A percentile compares a stretch with the other conserved stretches of the same genome.
Conservation (phyloP, 2,888 invertebrate genomes). For the Apamea monoglypha region DNA sequence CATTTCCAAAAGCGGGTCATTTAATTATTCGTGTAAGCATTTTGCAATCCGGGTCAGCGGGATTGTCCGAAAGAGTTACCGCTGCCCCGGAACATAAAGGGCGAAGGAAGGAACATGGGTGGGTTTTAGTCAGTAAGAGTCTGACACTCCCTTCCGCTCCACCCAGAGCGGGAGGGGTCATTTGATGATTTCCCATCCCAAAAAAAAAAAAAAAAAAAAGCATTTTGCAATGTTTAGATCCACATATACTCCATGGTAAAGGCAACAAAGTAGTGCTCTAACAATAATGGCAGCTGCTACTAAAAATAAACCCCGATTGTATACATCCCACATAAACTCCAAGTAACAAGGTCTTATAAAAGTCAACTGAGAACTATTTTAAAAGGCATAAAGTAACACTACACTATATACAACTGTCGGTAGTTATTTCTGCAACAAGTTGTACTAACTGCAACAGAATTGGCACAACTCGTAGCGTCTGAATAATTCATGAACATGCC, state of each 20-base stretch:
- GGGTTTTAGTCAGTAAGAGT: no score
- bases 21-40: background rate
- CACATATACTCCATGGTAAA: background rate
- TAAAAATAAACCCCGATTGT: constrained; percentile 14
- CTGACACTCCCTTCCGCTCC: no score
- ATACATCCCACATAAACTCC: constrained; percentile 40
- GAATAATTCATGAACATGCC: constrained; percentile 62
- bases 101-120: no score
- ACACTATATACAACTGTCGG: constrained; percentile 56
- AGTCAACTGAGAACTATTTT: constrained; percentile 62
- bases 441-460: constrained; percentile 65
- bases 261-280: background rate
- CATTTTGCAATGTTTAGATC: background rate
- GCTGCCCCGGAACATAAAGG: no score
- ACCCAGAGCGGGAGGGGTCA: no score
- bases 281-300: constrained; percentile 3
- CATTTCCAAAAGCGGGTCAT: background rate
- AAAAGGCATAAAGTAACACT: constrained; percentile 62
- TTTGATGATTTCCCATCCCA: no score
- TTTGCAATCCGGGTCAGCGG: no score
- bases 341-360: constrained; percentile 57
- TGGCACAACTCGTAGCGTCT: constrained; percentile 60
- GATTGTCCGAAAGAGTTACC: no score
- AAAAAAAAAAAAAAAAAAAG: no score
- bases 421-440: constrained; percentile 67